These are phyloP conservation scores for Psettodes erumei DNA, from an alignment of 2,113 vertebrate genomes.

Conservation along the genomic window DNA sequence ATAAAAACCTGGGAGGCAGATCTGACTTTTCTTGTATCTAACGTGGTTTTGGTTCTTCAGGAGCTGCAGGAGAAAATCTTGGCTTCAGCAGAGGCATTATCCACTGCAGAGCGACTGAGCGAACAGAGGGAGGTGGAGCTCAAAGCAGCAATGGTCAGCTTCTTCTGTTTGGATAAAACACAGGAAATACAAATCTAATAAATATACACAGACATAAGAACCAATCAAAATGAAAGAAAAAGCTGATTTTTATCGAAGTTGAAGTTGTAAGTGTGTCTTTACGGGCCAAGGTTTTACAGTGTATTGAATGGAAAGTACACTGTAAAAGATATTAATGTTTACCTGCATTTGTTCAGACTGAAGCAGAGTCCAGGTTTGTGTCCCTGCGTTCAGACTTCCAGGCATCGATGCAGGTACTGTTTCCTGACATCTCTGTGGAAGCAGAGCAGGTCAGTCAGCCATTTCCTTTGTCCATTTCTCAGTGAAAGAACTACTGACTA, in stretches of 20 bases:
- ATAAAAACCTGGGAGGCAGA: too few species aligned
- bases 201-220: too few species aligned
- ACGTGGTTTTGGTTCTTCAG: background rate
- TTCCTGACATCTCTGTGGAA: slow-evolving; percentile 18
- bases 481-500: too few species aligned
- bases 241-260: too few species aligned
- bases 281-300: too few species aligned
- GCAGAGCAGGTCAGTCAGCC: slow-evolving; percentile 19
- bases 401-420: slow-evolving; percentile 21
- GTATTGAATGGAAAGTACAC: background rate
- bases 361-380: background rate
- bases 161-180: too few species aligned
- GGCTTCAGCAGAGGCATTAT: background rate
- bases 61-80: slow-evolving; percentile 15
- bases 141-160: slow-evolving; percentile 20
- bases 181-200: too few species aligned
- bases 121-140: slow-evolving; percentile 27
- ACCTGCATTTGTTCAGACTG: slow-evolving; percentile 14
- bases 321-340: too few species aligned
- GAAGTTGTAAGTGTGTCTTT: too few species aligned
- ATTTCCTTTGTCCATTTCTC: slow-evolving; percentile 1
- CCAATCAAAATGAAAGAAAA: too few species aligned
- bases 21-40: background rate
- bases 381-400: slow-evolving; percentile 25
- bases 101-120: background rate